Conservation (phyloP, 2,797 vertebrate species). For the Discoglossus pictus region DNA sequence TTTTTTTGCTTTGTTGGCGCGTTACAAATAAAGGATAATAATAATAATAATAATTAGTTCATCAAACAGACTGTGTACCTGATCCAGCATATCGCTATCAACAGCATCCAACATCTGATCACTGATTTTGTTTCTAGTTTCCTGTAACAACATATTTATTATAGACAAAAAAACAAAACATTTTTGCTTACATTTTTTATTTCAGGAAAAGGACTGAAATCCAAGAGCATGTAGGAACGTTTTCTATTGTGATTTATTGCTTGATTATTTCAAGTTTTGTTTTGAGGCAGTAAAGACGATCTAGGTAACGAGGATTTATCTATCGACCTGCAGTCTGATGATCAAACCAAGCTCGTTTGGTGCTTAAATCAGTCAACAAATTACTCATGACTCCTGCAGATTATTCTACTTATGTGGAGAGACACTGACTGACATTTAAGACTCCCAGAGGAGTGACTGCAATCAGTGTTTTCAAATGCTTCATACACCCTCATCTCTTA, state of each 20-base stretch:
- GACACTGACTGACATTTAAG: not conserved
- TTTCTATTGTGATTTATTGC: too few species aligned
- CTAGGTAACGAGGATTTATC: not conserved
- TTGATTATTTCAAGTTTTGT: too few species aligned
- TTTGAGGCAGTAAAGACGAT: too few species aligned
- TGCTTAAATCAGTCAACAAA: not conserved
- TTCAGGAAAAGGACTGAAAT: too few species aligned
- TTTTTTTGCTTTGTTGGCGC: too few species aligned
- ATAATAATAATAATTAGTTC: too few species aligned
- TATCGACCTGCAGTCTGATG: not conserved
- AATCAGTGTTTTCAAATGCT: not conserved
- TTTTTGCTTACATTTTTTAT: too few species aligned
- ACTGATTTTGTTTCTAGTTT: conserved; percentile 51
- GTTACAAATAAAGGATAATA: too few species aligned
- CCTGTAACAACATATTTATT: conserved; percentile 57
- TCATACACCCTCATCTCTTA: too few species aligned
- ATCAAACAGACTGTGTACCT: conserved; percentile 54
- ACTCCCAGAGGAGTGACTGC: not conserved
- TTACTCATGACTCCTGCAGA: not conserved
- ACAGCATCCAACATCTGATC: conserved; percentile 37
- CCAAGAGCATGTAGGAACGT: too few species aligned
- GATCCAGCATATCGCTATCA: conserved; percentile 55
- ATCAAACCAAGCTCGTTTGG: not conserved
- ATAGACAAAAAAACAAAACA: too few species aligned
- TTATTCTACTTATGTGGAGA: not conserved